phyloP scores from a whole-genome alignment of 2,797 vertebrate genomes.

The Amniataba percoides region DNA sequence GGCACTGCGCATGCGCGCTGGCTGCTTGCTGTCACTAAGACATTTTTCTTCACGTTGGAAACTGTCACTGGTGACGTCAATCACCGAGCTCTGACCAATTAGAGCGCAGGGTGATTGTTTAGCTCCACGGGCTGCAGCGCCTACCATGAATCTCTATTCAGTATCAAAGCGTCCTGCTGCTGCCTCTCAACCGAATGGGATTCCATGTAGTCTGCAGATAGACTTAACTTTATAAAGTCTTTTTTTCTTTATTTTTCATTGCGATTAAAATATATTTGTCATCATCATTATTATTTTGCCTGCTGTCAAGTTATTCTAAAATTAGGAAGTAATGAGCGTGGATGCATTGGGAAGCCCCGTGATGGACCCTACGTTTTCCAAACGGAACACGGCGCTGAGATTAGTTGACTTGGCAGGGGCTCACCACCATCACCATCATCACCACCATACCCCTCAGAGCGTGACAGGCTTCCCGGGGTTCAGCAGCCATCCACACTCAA shows the following conservation, averaged over 20 bases:
- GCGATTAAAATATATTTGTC: slow-evolving; percentile 91
- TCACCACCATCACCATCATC: slow-evolving; percentile 90
- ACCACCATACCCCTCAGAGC: slow-evolving; percentile 92
- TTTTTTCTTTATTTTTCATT: slow-evolving; percentile 84
- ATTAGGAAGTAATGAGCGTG: slow-evolving; percentile 91
- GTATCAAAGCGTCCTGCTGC: slow-evolving; percentile 93
- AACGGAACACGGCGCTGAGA: slow-evolving; percentile 93
- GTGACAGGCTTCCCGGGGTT: slow-evolving; percentile 94
- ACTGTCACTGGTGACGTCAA: slow-evolving; percentile 95
- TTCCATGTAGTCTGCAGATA: slow-evolving; percentile 93
- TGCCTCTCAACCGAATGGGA: slow-evolving; percentile 90
- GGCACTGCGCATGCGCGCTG: slow-evolving; percentile 88
- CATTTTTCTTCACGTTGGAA: slow-evolving; percentile 90
- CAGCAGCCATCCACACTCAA: slow-evolving; percentile 91
- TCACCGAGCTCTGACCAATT: slow-evolving; percentile 90
- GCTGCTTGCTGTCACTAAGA: slow-evolving; percentile 83
- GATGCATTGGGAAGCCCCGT: slow-evolving; percentile 91
- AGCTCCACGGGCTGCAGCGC: slow-evolving; percentile 90
- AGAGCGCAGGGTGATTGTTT: slow-evolving; percentile 90
- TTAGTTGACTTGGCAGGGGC: slow-evolving; percentile 93
- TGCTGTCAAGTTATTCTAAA: slow-evolving; percentile 92
- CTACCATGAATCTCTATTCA: slow-evolving; percentile 94
- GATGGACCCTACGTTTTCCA: slow-evolving; percentile 93
- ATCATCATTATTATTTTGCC: slow-evolving; percentile 91
- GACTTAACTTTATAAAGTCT: slow-evolving; percentile 86